These are phyloP conservation scores for Thamnaconus septentrionalis DNA, from an alignment of 2,113 vertebrate genomes.

Conservation along the genomic window DNA sequence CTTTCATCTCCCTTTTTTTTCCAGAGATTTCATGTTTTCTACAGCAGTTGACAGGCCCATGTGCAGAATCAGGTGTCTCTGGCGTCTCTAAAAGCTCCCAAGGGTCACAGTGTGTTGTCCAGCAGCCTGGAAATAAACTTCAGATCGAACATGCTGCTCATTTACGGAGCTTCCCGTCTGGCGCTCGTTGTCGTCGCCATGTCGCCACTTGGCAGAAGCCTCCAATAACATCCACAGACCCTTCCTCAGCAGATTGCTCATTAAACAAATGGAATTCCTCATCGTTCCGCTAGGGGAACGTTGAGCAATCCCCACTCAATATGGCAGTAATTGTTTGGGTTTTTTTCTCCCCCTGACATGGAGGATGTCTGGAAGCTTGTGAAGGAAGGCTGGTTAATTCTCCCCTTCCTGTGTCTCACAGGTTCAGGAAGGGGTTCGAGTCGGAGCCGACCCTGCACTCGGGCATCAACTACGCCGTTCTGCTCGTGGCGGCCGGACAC, in stretches of 20 bases:
- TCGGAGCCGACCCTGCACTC: constrained; percentile 97
- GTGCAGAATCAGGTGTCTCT: too few relatives aligned
- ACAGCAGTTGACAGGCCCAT: too few relatives aligned
- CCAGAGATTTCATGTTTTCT: too few relatives aligned
- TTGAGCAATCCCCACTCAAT: constrained; percentile 53
- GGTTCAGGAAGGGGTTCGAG: constrained; percentile 96
- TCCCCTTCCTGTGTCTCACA: constrained; percentile 56
- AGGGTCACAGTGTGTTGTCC: too few relatives aligned
- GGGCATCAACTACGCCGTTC: constrained; percentile 97
- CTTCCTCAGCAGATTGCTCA: constrained; percentile 57
- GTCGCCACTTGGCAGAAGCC: constrained; percentile 27
- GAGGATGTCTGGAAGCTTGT: constrained; percentile 29
- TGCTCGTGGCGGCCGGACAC: constrained; percentile 92
- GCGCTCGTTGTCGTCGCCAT: constrained; percentile 36
- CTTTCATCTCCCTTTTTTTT: too few relatives aligned
- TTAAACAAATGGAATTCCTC: constrained; percentile 58
- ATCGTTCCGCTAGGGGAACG: constrained; percentile 22
- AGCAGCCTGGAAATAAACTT: constrained; percentile 33
- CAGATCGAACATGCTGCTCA: constrained; percentile 27
- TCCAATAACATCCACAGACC: constrained; percentile 40
- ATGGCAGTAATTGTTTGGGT: constrained; percentile 50
- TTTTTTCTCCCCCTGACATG: constrained; percentile 10
- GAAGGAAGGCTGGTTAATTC: constrained; percentile 25
- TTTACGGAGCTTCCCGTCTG: constrained; percentile 52
- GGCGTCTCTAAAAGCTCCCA: too few relatives aligned